Evolutionary conservation across 2,888 invertebrate genomes (phyloP).

Genomic region (Protonemura montana): DNA sequence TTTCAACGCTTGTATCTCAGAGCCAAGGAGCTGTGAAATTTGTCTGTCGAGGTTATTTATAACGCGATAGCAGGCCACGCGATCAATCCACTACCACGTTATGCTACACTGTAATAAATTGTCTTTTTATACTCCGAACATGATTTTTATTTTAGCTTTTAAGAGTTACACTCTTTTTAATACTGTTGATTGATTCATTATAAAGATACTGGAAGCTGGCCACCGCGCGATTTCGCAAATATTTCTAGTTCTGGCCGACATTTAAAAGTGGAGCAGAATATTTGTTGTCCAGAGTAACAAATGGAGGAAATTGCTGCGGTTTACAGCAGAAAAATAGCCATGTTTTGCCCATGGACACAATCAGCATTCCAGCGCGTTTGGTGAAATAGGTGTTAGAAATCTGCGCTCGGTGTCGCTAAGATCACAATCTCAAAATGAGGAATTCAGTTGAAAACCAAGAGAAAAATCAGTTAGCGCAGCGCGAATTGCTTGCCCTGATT

Average conservation of each 20-base stretch:
- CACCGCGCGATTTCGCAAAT: neutral
- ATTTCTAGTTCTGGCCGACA: neutral
- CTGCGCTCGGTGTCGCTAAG: too few relatives aligned
- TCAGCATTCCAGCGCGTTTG: too few relatives aligned
- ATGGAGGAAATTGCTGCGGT: too few relatives aligned
- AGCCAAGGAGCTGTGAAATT: neutral
- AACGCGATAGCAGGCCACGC: neutral
- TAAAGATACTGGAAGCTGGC: neutral
- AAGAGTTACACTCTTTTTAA: neutral
- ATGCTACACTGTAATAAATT: neutral
- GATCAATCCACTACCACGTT: neutral
- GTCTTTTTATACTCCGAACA: neutral
- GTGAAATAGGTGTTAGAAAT: too few relatives aligned
- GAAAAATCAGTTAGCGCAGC: neutral
- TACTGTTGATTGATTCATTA: neutral
- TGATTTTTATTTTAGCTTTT: constrained; percentile 12
- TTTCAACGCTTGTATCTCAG: neutral
- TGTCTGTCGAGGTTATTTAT: neutral
- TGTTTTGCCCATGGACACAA: too few relatives aligned
- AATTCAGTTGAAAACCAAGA: neutral
- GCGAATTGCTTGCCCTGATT: neutral
- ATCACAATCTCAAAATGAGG: neutral
- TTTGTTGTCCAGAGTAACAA: neutral
- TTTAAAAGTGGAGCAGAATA: neutral
- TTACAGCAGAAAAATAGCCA: too few relatives aligned